Percentiles rank a stretch among this genome's conserved stretches.
phyloP scores from a whole-genome alignment of 1,140 invertebrate species.

The Dendrolimus punctatus region DNA sequence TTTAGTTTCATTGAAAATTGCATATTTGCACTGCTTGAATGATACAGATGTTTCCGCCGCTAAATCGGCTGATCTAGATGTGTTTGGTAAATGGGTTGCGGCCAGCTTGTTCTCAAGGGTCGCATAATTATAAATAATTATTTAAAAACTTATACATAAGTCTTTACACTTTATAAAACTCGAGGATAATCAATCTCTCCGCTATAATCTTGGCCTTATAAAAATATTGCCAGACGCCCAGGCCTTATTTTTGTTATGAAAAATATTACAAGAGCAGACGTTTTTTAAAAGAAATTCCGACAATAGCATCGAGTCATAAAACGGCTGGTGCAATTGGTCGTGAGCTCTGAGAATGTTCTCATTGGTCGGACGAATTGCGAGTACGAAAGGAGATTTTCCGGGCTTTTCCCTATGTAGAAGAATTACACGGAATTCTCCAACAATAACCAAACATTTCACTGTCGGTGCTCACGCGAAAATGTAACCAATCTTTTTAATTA shows the following conservation, averaged over 20 bases:
- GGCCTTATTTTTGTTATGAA: neutral
- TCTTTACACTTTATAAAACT: too few relatives aligned
- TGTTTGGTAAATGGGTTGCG: too few relatives aligned
- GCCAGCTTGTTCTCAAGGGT: too few relatives aligned
- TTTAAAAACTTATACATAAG: too few relatives aligned
- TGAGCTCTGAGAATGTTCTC: constrained; percentile 12
- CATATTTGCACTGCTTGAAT: too few relatives aligned
- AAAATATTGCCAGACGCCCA: neutral
- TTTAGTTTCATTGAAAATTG: too few relatives aligned
- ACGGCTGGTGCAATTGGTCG: constrained; percentile 16
- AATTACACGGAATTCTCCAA: constrained; percentile 13
- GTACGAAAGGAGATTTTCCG: constrained; percentile 13
- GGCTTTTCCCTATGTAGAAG: neutral
- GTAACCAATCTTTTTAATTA: constrained; percentile 18
- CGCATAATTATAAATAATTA: too few relatives aligned
- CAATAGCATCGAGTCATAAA: constrained; percentile 15
- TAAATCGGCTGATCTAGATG: too few relatives aligned
- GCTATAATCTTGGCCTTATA: too few relatives aligned
- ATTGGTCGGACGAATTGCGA: constrained; percentile 6
- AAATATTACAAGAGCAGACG: constrained; percentile 3
- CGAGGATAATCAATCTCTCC: too few relatives aligned
- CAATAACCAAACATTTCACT: constrained; percentile 13
- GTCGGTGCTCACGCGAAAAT: constrained; percentile 11
- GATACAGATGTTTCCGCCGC: too few relatives aligned
- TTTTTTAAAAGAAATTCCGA: constrained; percentile 5